These are phyloP conservation scores for Miltochrista miniata DNA, from an alignment of 2,888 invertebrate genomes.

Conservation along the genomic window DNA sequence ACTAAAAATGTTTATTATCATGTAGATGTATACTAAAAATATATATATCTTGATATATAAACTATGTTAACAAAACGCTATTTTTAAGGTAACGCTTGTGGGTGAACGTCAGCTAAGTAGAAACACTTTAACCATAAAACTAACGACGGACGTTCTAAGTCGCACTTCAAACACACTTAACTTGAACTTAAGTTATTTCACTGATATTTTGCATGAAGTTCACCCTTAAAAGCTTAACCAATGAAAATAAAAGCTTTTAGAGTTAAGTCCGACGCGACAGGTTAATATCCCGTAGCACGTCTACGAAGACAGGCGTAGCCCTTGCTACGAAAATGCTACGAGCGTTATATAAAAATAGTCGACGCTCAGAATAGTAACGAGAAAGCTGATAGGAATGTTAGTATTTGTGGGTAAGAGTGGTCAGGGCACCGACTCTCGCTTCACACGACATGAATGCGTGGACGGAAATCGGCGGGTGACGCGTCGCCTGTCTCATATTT, in stretches of 20 bases:
- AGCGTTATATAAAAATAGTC: conserved; percentile 27
- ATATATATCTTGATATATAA: too few relatives aligned
- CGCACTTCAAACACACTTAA: conserved; percentile 33
- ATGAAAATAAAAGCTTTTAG: conserved; percentile 32
- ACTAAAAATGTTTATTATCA: too few relatives aligned
- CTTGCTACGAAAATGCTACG: conserved; percentile 36
- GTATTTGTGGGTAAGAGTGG: conserved; percentile 25
- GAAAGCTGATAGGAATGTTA: background rate
- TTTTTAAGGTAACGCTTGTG: background rate
- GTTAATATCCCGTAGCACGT: conserved; percentile 43
- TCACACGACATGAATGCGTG: too few relatives aligned
- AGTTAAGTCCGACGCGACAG: conserved; percentile 26
- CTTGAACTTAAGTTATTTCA: conserved; percentile 32
- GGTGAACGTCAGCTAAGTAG: conserved; percentile 7
- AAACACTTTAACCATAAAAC: conserved; percentile 32
- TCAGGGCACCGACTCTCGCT: too few relatives aligned
- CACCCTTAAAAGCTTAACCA: conserved; percentile 18
- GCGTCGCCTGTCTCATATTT: too few relatives aligned
- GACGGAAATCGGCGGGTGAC: too few relatives aligned
- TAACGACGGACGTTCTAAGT: conserved; percentile 19
- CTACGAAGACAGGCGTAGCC: conserved; percentile 29
- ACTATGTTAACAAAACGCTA: too few relatives aligned
- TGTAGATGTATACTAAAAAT: too few relatives aligned
- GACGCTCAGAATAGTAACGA: conserved; percentile 25
- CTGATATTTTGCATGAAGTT: conserved; percentile 26